Evolutionary conservation across 1,140 invertebrate genomes (phyloP).

Genomic region (Heliconius nattereri): DNA sequence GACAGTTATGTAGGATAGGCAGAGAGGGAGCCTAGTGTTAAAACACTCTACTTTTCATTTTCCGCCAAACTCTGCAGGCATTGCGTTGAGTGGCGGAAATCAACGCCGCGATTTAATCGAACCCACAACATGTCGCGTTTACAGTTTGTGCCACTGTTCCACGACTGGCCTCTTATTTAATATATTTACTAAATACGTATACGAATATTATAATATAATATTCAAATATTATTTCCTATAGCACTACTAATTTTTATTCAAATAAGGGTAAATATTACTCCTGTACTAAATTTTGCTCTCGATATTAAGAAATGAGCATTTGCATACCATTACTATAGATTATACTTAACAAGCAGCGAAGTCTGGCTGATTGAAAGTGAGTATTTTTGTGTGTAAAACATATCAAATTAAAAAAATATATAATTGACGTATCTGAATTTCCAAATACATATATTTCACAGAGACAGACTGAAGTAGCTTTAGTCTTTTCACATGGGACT

Average conservation of each 20-base stretch:
- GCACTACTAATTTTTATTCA: neutral
- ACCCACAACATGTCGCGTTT: too few relatives aligned
- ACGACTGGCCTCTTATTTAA: neutral
- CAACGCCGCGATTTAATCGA: too few relatives aligned
- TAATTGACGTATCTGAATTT: neutral
- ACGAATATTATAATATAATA: too few relatives aligned
- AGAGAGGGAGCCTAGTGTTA: too few relatives aligned
- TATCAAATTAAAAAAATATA: neutral
- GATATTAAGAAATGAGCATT: neutral
- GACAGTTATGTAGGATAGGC: too few relatives aligned
- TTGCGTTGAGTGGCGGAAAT: too few relatives aligned
- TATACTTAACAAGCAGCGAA: neutral
- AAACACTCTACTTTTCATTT: too few relatives aligned
- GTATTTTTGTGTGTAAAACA: neutral
- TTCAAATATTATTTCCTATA: neutral
- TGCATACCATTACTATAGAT: neutral
- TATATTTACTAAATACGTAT: neutral
- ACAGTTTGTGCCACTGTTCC: too few relatives aligned
- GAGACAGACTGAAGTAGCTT: neutral
- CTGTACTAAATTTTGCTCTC: neutral
- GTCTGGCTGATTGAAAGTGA: neutral
- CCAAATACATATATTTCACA: neutral
- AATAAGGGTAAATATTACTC: too few relatives aligned
- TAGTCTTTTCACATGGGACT: conserved; percentile 26
- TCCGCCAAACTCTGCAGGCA: too few relatives aligned